These are phyloP conservation scores for Drosophila watanabei DNA, from an alignment of 1,140 invertebrate genomes.

Conservation along the genomic window DNA sequence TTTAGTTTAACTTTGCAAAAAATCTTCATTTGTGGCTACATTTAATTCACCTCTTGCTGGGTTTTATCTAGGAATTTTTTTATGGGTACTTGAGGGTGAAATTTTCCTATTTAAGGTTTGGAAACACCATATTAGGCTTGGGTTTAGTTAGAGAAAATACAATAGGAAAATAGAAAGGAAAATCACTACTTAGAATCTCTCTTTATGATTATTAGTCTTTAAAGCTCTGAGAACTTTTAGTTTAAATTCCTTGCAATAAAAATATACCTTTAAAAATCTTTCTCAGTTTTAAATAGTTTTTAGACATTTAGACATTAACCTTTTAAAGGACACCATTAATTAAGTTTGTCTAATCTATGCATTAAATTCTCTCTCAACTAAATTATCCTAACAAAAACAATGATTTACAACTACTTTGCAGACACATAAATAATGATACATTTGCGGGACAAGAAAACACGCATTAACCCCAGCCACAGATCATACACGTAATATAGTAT, in stretches of 20 bases:
- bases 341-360: constrained; percentile 11
- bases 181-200: no score
- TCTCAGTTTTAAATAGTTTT: no score
- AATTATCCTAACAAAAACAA: background rate
- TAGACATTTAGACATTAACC: no score
- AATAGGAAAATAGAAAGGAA: no score
- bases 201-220: no score
- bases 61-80: background rate
- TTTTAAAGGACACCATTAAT: background rate
- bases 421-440: constrained; percentile 17
- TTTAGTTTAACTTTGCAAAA: constrained; percentile 9
- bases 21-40: constrained; percentile 2
- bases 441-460: background rate
- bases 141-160: no score
- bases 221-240: no score
- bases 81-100: background rate
- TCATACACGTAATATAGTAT: background rate
- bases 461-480: constrained; percentile 12
- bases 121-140: background rate
- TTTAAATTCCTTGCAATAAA: no score
- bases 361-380: background rate
- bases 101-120: background rate
- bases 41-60: constrained; percentile 11
- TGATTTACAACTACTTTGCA: constrained; percentile 16
- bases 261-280: no score